A percentile compares a stretch with the other conserved stretches of the same genome.
phyloP scores from a whole-genome alignment of 2,113 vertebrate species.

The human (Homo sapiens) region DNA sequence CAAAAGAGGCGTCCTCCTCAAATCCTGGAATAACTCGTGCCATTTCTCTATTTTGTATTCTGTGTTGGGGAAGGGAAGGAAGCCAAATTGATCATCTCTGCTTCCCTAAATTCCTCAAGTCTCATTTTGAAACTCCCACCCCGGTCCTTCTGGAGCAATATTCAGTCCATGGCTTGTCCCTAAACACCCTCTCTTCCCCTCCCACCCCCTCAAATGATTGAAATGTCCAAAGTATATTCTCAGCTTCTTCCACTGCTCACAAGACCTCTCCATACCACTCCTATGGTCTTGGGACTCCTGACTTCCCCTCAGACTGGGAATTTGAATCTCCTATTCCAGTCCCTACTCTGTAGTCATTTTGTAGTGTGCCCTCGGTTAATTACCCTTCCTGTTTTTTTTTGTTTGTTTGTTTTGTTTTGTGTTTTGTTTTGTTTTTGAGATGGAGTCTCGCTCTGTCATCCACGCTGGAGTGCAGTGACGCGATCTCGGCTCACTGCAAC shows the following conservation, averaged over 20 bases:
- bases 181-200: not conserved
- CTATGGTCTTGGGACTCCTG: not conserved
- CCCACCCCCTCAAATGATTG: not conserved
- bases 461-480: not conserved
- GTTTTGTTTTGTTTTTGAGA: not conserved
- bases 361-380: not conserved
- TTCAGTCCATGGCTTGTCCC: not conserved
- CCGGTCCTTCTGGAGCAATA: not conserved
- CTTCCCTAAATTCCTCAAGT: not conserved
- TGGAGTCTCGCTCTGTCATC: not conserved
- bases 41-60: conserved; percentile 30
- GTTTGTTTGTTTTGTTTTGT: no score
- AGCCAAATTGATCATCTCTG: not conserved
- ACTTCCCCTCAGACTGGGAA: not conserved
- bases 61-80: not conserved
- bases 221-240: not conserved
- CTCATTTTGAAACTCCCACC: not conserved
- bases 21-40: conserved; percentile 14
- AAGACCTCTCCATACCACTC: not conserved
- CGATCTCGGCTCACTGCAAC: no score
- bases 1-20: not conserved
- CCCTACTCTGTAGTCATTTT: not conserved
- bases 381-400: not conserved
- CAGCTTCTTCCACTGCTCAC: not conserved
- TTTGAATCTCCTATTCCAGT: not conserved